Evolutionary conservation across 2,797 vertebrate genomes (phyloP), one percentile per base, ranked within the genome.

Genomic region (Esox masquinongy): DNA sequence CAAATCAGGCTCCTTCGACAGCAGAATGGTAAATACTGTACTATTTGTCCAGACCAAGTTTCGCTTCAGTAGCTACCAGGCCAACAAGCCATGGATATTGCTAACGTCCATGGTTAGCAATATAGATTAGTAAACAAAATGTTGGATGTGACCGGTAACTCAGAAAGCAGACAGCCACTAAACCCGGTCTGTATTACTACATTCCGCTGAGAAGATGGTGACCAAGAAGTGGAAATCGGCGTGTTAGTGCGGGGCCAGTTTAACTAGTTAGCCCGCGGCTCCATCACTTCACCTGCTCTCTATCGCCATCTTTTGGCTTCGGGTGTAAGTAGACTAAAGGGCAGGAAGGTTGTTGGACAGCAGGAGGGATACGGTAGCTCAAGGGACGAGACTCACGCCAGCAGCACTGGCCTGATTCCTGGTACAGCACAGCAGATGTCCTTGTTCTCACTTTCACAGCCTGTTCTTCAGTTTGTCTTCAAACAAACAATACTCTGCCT

Each of bases 251-350:
- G 3, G 56, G 56, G 56, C 22, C 19, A 61, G 11, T 9, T 24
- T n/a, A 61, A 12, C 11, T 22, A 24, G 22, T 4, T 17, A 2
- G 4, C n/a, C 19, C 19, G 8, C 8, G n/a, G n/a, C 43, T 47
- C 43, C 12, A 11, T 14, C 12, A 47, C 6, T 17, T 34, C 64
- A n/a, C 19, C 56, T 43, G 47, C 77, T 75, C 75, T 77, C 12
- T 17, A 64, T 70, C 56, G 78, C 79, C 79, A 5, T 12, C 82
- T 81, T 59, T 74, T 73, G 83, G 76, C 31, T 1, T 4, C 53
- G 47, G 16, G 0, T 47, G 34, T 61, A 72, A 59, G 47, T 74
- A 71, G 70, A 70, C 68, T 66, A 72, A 63, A 72, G 82, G 51
- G 72, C 75, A 73, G 56, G 8, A 66, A 79, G 76, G 43, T 31